Base-by-base conservation (phyloP, 2,113 vertebrate species). In the Crotalus viridis region DNA sequence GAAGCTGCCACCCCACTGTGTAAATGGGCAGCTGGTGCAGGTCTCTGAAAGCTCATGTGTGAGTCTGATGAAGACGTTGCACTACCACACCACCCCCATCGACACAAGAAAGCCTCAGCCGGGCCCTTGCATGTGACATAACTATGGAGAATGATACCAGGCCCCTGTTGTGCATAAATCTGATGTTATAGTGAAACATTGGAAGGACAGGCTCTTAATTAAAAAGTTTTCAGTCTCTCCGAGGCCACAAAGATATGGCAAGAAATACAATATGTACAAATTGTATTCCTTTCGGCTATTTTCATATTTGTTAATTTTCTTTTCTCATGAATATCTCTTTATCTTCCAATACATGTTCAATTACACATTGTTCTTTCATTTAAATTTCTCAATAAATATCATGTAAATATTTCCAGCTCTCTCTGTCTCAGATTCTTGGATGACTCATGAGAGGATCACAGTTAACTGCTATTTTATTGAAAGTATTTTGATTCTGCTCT, bases 351-450 rank as follows among this genome's bases (percentile, higher is more conserved):
- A 52, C 24, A 85, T 89, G 39, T 85, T 59, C 59, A 92, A 85
- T 89, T 57, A 92, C 39, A 24, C 21, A 48, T 57, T 85, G 54
- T 92, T 51, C 92, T 85, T 85, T 59, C 59, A 57, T 89, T 92
- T 89, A 85, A 85, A 89, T 81, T 90, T 86, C 33, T 61, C 28
- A 39, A 55, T 33, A 89, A 93, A 59, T 85, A 93, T 19, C 28
- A 86, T 85, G n/a, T 90, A 90, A 90, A 90, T 90, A 85, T 92
- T 74, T 89, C 88, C 39, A 46, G 10, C 10, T 92, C 26, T 43
- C 91, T 24, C 17, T 69, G 28, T 4, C 61, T 81, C 69, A 59
- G 24, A n/a, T 43, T 85, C 64, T 39, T n/a, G 39, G 51, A 56
- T 57, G 43, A 56, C 88, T 89, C 64, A n/a, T 39, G 28, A 55